Percentiles rank a stretch among this genome's conserved stretches.
Conservation (phyloP, 1,140 invertebrate species). For the Drosophila ironensis region DNA sequence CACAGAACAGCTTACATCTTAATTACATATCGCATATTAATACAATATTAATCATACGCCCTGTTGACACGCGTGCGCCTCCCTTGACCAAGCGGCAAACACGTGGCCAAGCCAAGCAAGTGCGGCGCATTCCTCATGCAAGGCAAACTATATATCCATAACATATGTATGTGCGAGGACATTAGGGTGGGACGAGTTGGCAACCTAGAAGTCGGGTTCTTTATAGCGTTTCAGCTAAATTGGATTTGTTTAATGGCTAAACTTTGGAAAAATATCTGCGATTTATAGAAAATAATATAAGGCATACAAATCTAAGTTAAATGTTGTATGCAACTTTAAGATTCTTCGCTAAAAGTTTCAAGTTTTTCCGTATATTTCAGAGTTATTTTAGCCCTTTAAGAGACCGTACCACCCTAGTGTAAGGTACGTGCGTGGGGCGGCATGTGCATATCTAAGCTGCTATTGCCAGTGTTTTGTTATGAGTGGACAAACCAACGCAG, state of each 20-base stretch:
- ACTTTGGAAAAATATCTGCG: too few species aligned
- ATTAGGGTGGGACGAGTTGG: too few species aligned
- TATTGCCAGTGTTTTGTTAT: constrained; percentile 56
- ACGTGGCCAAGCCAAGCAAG: constrained; percentile 32
- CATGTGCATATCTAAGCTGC: constrained; percentile 40
- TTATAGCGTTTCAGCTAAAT: too few species aligned
- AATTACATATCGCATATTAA: constrained; percentile 80
- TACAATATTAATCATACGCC: constrained; percentile 79
- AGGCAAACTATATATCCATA: constrained; percentile 3
- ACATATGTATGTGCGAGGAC: background rate
- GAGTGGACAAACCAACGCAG: constrained; percentile 53
- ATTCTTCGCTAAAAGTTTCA: too few species aligned
- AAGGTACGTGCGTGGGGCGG: constrained; percentile 23
- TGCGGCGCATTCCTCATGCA: constrained; percentile 52
- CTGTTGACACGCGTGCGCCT: constrained; percentile 66
- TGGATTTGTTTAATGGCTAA: too few species aligned
- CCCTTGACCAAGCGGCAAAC: constrained; percentile 29
- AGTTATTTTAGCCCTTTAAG: too few species aligned
- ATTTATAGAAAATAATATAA: too few species aligned
- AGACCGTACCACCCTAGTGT: too few species aligned
- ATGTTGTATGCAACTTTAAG: too few species aligned
- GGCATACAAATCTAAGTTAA: too few species aligned
- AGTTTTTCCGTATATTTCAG: too few species aligned
- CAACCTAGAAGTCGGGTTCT: too few species aligned
- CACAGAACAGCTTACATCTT: constrained; percentile 71